These are phyloP conservation scores for Nannospalax galili DNA, from an alignment of 2,113 vertebrate species.

Conservation along the genomic window DNA sequence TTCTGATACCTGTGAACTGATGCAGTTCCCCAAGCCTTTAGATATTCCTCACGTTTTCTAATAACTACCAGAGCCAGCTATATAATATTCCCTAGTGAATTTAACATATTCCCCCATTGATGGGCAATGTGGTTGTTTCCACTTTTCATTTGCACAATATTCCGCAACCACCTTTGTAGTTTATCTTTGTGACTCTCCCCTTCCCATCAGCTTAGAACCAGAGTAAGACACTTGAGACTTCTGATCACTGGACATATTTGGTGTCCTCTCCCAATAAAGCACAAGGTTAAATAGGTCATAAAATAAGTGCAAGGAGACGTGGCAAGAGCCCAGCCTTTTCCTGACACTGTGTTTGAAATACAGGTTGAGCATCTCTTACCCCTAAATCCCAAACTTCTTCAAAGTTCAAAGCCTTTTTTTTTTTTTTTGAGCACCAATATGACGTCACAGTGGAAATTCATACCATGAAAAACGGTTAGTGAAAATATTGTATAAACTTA, in stretches of 20 bases:
- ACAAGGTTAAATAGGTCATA: not conserved
- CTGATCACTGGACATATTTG: not conserved
- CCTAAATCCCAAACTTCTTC: not conserved
- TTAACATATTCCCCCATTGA: not conserved
- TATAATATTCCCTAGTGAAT: not conserved
- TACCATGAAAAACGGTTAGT: not conserved
- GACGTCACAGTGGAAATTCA: not conserved
- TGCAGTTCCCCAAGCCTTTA: not conserved
- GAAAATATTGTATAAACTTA: not conserved
- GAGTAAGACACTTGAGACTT: not conserved
- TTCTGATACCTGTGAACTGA: not conserved
- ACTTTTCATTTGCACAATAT: not conserved
- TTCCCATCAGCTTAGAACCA: not conserved
- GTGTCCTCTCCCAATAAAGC: not conserved
- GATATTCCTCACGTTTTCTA: not conserved
- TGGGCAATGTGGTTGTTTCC: not conserved
- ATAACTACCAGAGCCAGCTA: not conserved
- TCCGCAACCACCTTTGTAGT: too few species aligned
- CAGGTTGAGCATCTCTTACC: not conserved
- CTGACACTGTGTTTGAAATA: not conserved
- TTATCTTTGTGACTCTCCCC: not conserved
- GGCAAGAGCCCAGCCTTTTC: not conserved
- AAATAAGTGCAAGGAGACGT: not conserved
- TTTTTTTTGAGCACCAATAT: not conserved
- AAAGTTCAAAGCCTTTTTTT: not conserved